Evolutionary conservation across 2,888 invertebrate genomes (phyloP).

Genomic region (Eupithecia subumbrata): DNA sequence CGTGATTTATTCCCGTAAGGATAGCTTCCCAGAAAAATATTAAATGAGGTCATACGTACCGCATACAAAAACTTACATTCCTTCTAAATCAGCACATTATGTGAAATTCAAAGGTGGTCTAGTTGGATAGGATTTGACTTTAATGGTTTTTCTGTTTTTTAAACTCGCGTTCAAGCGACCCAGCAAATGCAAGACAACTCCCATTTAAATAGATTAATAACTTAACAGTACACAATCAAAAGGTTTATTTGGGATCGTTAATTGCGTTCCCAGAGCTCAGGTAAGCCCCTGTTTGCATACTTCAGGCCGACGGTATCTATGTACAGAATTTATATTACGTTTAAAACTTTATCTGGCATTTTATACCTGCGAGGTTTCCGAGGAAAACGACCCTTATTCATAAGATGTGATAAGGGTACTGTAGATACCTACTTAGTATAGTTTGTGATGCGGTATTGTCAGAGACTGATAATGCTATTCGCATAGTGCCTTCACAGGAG

Average conservation of each 20-base stretch:
- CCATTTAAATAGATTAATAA: slow-evolving; percentile 32
- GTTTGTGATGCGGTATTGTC: slow-evolving; percentile 4
- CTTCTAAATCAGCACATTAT: neutral
- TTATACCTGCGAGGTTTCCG: slow-evolving; percentile 18
- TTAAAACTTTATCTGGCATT: slow-evolving; percentile 34
- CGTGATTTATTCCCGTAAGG: slow-evolving; percentile 65
- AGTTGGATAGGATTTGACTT: neutral
- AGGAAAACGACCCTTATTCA: slow-evolving; percentile 36
- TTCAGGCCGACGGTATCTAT: slow-evolving; percentile 32
- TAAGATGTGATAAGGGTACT: slow-evolving; percentile 8
- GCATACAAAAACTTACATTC: neutral
- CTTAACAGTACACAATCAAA: slow-evolving; percentile 35
- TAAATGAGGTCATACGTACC: slow-evolving; percentile 51
- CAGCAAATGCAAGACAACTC: slow-evolving; percentile 13
- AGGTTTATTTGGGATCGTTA: slow-evolving; percentile 42
- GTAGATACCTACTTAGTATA: neutral
- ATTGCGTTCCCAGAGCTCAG: slow-evolving; percentile 39
- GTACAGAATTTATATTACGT: slow-evolving; percentile 39
- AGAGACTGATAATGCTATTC: neutral
- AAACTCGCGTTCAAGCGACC: neutral
- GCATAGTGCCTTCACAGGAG: neutral
- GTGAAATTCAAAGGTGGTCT: neutral
- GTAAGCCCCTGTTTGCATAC: slow-evolving; percentile 43
- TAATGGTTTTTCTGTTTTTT: neutral
- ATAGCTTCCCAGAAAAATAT: slow-evolving; percentile 57